Conservation (phyloP, 2,888 invertebrate species). For the Acleris laterana region DNA sequence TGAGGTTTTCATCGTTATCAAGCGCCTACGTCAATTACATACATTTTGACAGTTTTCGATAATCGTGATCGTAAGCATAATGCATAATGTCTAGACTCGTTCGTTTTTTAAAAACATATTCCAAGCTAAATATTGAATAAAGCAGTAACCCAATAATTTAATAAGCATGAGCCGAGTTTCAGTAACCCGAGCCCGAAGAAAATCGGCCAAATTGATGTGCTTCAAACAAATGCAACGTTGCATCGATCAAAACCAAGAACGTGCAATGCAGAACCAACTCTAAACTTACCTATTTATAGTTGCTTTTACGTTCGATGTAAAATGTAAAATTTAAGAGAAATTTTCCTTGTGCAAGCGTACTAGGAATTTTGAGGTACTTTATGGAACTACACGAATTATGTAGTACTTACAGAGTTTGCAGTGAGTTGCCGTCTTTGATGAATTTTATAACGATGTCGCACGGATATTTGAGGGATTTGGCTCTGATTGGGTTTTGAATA, state of each 20-base stretch:
- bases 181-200: constrained; percentile 55
- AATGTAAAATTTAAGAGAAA: constrained; percentile 53
- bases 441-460: constrained; percentile 29
- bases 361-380: constrained; percentile 66
- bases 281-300: constrained; percentile 41
- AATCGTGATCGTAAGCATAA: too few species aligned
- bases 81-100: too few species aligned
- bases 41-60: too few species aligned
- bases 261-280: constrained; percentile 43
- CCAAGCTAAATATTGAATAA: not conserved
- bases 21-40: too few species aligned
- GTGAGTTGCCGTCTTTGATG: constrained; percentile 29
- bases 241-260: constrained; percentile 53
- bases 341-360: constrained; percentile 60
- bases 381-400: constrained; percentile 52
- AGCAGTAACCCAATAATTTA: constrained; percentile 42
- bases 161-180: constrained; percentile 44
- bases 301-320: constrained; percentile 40
- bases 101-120: too few species aligned
- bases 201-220: constrained; percentile 72
- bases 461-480: constrained; percentile 10
- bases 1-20: too few species aligned
- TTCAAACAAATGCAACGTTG: constrained; percentile 64
- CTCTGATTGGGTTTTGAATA: constrained; percentile 10
- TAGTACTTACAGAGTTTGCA: constrained; percentile 30